Base-by-base conservation (phyloP, 2,113 vertebrate genomes). In the human (Homo sapiens) region DNA sequence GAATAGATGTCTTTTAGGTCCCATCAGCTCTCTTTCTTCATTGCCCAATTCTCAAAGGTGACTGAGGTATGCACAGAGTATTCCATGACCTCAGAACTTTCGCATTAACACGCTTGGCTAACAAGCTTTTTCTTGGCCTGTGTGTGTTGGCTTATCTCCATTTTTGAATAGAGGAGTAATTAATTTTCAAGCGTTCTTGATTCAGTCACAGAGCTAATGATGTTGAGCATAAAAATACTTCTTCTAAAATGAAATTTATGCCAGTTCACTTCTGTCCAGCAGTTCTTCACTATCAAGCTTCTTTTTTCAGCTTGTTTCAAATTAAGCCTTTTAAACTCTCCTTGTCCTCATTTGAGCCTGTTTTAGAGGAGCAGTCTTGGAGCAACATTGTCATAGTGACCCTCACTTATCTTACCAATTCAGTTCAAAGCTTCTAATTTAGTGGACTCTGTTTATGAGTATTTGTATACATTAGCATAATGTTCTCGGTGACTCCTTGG, bases 151-250 rank as follows among this genome's bases (percentile, higher is more conserved):
- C 73, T 96, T 79, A 75, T 82, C 85, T 97, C 93, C 85, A 82
- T 86, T 97, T 96, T 38, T 93, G 35, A 96, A 40, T 70, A 96
- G 85, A 90, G 23, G 35, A 75, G 48, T 85, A 95, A 96, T 86
- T 98, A 95, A 96, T 97, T 97, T 94, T 95, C 93, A 96, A 95
- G 72, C 40, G n/a, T 81, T 94, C 80, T 94, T 90, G 76, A 92
- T 95, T 92, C 50, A 85, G 90, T 79, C 48, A 81, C 40, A 85
- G 84, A 81, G 81, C 76, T 97, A 96, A 96, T 96, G 88, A 96
- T 96, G 50, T 78, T 66, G 66, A 93, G 88, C 59, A 97, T 97
- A 91, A 98, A 97, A 96, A 95, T 93, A 70, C 83, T 96, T 94
- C 89, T 92, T 94, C 91, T 92, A 81, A 89, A 93, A 93, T 93